Evolutionary conservation across 2,888 invertebrate genomes (phyloP).

Genomic region (Polyommatus icarus): DNA sequence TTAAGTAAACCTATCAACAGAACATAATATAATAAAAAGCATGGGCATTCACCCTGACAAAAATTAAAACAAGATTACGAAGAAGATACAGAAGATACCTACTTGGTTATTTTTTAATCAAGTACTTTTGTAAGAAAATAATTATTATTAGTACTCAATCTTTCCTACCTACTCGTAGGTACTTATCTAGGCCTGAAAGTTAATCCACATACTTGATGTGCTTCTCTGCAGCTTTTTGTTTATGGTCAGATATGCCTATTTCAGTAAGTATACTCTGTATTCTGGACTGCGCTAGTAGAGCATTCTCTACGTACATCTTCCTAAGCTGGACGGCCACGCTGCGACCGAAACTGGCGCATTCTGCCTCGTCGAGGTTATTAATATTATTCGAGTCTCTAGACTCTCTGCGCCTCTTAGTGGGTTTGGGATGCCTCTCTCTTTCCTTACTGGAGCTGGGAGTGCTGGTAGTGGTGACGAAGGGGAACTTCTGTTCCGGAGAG

Average conservation of each 20-base stretch:
- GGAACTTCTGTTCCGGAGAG: background rate
- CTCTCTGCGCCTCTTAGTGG: background rate
- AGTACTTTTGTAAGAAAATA: no score
- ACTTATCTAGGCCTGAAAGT: background rate
- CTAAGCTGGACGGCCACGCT: constrained; percentile 30
- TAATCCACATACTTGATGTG: background rate
- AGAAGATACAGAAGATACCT: no score
- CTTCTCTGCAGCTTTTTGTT: constrained; percentile 17
- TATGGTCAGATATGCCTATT: constrained; percentile 35
- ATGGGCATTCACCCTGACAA: no score
- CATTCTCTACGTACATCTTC: constrained; percentile 31
- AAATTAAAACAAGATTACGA: no score
- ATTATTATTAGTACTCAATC: no score
- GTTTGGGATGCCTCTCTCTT: background rate
- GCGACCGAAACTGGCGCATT: constrained; percentile 10
- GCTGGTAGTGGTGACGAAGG: background rate
- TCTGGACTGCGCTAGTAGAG: constrained; percentile 30
- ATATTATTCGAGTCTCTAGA: background rate
- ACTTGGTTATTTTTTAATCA: background rate
- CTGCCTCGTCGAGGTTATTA: background rate
- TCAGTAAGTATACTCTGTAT: constrained; percentile 32
- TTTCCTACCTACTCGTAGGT: background rate
- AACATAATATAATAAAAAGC: no score
- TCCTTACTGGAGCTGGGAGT: background rate
- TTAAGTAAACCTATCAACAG: no score